Base-by-base conservation (phyloP, 2,797 vertebrate genomes). In the Iguana delicatissima region DNA sequence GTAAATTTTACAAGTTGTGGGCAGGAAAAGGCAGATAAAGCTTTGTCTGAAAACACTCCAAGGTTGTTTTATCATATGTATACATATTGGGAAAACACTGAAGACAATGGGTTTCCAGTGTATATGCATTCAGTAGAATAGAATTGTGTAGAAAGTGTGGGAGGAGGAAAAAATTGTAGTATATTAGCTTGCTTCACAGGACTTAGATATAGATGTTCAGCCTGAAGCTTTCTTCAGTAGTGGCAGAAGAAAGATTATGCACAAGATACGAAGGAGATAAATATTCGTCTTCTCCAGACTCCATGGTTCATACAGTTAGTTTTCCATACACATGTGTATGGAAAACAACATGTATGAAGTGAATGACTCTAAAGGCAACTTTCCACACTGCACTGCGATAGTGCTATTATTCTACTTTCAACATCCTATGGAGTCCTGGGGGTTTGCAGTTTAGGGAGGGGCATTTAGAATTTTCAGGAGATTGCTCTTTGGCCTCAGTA, bases 301-400 rank as follows among this genome's bases (percentile, higher is more conserved):
- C 59, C 22, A 7, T 64, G 32, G 8, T 87, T 10, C 77, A 87
- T 50, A n/a, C 8, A 80, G 24, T 18, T 69, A 32, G 38, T 50
- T 85, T 50, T 38, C 16, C 26, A 22, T 29, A 55, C 38, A 84
- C 18, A 89, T 42, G 32, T 62, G 5, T 72, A 80, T 59, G 7
- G 59, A 32, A 62, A 55, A 52, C 2, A 88, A 38, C 67, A 62
- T 77, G 62, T 35, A 62, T 24, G 73, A 92, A 91, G 52, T 76
- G 74, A 42, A 16, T 76, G 74, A 42, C 38, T 20, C 38, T 76
- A 73, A 35, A 74, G 38, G 42, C 42, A 59, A 55, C 89, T 10
- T 62, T 24, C 10, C 52, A 52, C 7, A 52, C 10, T 52, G 12
- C 52, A 52, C 52, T 52, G 52, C 12, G 9, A 52, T 52, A 52